These are phyloP conservation scores for Paramormyrops kingsleyae DNA, from an alignment of 2,113 vertebrate genomes.

Conservation along the genomic window DNA sequence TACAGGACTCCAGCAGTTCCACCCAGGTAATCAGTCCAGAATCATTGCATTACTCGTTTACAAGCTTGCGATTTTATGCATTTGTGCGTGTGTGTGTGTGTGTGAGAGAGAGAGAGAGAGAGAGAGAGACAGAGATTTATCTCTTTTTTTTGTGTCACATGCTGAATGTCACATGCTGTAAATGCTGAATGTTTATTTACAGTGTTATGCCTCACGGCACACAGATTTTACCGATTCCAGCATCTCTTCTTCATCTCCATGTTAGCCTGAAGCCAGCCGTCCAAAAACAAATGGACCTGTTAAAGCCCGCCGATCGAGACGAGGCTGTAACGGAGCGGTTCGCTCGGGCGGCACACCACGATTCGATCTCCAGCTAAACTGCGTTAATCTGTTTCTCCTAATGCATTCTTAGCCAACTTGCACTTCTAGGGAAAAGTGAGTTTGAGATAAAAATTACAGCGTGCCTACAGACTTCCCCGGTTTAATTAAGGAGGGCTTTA, in stretches of 20 bases:
- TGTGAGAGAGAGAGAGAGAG: neutral
- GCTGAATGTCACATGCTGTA: neutral
- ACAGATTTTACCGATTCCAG: neutral
- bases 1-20: slow-evolving; percentile 50
- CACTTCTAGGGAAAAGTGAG: neutral
- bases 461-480: neutral
- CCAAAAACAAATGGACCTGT: neutral
- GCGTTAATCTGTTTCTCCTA: neutral
- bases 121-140: neutral
- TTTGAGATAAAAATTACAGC: neutral
- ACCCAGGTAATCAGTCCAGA: slow-evolving; percentile 53
- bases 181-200: neutral
- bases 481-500: slow-evolving; percentile 1
- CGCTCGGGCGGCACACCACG: neutral
- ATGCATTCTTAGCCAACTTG: neutral
- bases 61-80: neutral
- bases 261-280: neutral
- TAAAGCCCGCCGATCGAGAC: neutral
- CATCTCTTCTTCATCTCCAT: neutral
- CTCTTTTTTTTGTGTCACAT: neutral
- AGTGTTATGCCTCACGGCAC: neutral
- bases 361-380: slow-evolving; percentile 9
- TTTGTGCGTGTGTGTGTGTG: slow-evolving; percentile 15
- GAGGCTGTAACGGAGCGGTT: neutral
- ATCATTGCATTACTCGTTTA: neutral